A percentile compares a stretch with the other conserved stretches of the same genome.
Evolutionary conservation across 2,113 vertebrate species (phyloP).

Genomic region (Euleptes europaea): DNA sequence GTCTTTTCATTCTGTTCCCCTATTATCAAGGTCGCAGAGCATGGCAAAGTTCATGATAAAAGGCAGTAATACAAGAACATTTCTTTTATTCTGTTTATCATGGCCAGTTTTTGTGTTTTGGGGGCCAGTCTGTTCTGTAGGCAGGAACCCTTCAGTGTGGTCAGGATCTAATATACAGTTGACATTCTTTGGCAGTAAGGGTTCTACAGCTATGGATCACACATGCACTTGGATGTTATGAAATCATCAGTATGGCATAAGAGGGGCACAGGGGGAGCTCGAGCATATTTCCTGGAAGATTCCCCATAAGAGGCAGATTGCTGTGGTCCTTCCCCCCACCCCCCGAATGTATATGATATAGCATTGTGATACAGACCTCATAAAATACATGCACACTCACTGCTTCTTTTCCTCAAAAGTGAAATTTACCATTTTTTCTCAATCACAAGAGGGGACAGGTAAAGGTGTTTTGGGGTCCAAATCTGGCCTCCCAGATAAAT

Average conservation of each 20-base stretch:
- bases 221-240: background rate
- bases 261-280: too few species aligned
- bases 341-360: background rate
- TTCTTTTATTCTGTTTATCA: background rate
- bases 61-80: background rate
- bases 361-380: background rate
- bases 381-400: background rate
- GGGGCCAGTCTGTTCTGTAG: background rate
- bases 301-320: background rate
- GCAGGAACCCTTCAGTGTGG: background rate
- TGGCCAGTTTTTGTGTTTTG: background rate
- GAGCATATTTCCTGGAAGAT: background rate
- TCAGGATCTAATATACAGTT: background rate
- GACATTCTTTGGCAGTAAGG: background rate
- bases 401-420: background rate
- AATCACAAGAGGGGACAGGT: background rate
- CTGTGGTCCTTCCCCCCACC: too few species aligned
- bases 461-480: background rate
- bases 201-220: background rate
- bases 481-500: too few species aligned
- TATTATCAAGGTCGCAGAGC: background rate
- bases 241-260: background rate
- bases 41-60: background rate
- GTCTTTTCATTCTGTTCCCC: background rate
- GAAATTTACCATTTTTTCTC: background rate